Percentiles rank a stretch among this genome's conserved stretches.
These are phyloP conservation scores for Zaprionus gabonicus DNA, from an alignment of 1,140 invertebrate genomes.

Conservation along the genomic window DNA sequence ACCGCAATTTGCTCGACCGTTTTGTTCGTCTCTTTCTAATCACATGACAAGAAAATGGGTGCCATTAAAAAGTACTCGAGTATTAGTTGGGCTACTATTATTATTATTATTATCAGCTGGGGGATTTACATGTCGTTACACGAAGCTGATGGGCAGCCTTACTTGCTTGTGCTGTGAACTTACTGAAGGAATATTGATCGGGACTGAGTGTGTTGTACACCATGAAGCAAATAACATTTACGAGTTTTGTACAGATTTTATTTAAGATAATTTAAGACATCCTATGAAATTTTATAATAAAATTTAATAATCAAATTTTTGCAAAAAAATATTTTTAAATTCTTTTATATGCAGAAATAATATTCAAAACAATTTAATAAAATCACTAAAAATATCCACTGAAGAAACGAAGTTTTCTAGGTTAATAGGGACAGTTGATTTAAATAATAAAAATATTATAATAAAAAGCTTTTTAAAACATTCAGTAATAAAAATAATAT, in stretches of 20 bases:
- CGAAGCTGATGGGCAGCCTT: not conserved
- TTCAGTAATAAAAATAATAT: not conserved
- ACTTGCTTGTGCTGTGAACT: not conserved
- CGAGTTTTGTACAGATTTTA: not conserved
- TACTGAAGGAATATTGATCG: not conserved
- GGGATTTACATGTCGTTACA: not conserved
- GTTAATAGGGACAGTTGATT: too few species aligned
- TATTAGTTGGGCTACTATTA: not conserved
- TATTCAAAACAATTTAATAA: too few species aligned
- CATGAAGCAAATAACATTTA: too few species aligned
- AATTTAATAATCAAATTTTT: too few species aligned
- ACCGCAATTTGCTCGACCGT: not conserved
- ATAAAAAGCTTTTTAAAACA: too few species aligned
- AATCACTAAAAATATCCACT: too few species aligned
- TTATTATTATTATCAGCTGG: not conserved
- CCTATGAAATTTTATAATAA: not conserved
- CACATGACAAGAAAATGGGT: conserved; percentile 1
- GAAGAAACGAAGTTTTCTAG: too few species aligned
- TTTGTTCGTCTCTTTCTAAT: not conserved
- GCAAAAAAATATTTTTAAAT: too few species aligned
- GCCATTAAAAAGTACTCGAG: not conserved
- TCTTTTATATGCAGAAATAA: too few species aligned
- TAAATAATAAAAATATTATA: too few species aligned
- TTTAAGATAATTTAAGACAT: not conserved
- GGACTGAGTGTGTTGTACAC: too few species aligned